Evolutionary conservation across 2,797 vertebrate species (phyloP).

Genomic region (Manis javanica): DNA sequence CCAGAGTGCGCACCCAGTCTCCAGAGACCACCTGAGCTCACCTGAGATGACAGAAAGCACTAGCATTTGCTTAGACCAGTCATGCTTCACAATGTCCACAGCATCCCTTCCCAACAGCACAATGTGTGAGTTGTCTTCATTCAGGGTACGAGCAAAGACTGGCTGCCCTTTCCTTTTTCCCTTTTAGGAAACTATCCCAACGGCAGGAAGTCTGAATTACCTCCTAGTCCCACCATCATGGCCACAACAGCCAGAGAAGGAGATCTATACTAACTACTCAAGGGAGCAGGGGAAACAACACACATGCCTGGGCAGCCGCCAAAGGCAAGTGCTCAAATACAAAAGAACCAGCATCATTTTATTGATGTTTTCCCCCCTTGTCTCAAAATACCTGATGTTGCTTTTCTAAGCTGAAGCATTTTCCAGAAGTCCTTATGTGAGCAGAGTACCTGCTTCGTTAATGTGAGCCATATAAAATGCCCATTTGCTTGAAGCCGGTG

Average conservation of each 20-base stretch:
- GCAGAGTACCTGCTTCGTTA: neutral
- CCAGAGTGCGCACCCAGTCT: neutral
- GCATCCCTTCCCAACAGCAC: neutral
- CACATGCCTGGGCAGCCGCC: neutral
- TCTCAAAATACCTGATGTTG: neutral
- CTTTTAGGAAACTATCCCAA: neutral
- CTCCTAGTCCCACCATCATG: neutral
- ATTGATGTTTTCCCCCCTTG: neutral
- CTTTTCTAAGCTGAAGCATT: conserved; percentile 28
- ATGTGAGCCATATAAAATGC: neutral
- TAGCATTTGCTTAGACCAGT: neutral
- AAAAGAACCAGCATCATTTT: neutral
- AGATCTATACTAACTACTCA: neutral
- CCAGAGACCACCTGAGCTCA: neutral
- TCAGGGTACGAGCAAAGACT: neutral
- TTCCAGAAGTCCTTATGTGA: neutral
- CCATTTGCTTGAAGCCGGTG: conserved; percentile 8
- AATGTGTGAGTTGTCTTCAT: too few species aligned
- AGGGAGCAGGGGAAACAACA: neutral
- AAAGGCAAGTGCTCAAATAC: neutral
- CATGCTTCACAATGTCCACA: neutral
- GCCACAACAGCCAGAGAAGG: neutral
- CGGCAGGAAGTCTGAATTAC: neutral
- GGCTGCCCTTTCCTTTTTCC: neutral
- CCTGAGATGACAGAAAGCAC: neutral